Conservation (phyloP, 2,113 vertebrate genomes). For the Haemorhous mexicanus region DNA sequence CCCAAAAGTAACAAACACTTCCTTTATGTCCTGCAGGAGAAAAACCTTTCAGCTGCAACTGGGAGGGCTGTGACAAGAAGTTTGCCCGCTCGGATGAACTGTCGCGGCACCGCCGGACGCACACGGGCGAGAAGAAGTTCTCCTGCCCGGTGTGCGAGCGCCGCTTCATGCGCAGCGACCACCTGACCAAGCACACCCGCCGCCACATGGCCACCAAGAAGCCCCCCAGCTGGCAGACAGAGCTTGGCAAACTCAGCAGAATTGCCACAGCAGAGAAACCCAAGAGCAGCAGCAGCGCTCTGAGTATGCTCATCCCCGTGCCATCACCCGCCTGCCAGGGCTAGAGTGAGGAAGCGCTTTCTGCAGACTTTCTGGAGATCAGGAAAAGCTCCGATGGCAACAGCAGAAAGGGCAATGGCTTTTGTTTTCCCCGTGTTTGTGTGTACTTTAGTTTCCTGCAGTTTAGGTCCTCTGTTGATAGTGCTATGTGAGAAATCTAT, state of each 20-base stretch:
- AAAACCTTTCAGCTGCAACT: conserved; percentile 95
- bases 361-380: neutral
- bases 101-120: conserved; percentile 92
- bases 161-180: conserved; percentile 97
- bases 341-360: neutral
- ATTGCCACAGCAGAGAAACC: conserved; percentile 63
- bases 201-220: conserved; percentile 88
- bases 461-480: neutral
- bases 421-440: neutral
- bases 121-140: conserved; percentile 98
- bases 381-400: neutral
- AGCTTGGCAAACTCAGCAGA: conserved; percentile 78
- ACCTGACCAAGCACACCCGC: conserved; percentile 93
- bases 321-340: conserved; percentile 8
- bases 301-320: conserved; percentile 71
- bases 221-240: conserved; percentile 82
- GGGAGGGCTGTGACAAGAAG: conserved; percentile 95
- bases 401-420: neutral
- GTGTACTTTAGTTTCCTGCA: neutral
- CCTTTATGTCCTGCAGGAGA: conserved; percentile 78
- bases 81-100: conserved; percentile 97
- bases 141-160: conserved; percentile 89
- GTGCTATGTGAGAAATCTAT: neutral
- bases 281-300: conserved; percentile 29
- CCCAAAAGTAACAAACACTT: neutral